Evolutionary conservation across 2,888 invertebrate genomes (phyloP).

Genomic region (Linnaemya tessellans): DNA sequence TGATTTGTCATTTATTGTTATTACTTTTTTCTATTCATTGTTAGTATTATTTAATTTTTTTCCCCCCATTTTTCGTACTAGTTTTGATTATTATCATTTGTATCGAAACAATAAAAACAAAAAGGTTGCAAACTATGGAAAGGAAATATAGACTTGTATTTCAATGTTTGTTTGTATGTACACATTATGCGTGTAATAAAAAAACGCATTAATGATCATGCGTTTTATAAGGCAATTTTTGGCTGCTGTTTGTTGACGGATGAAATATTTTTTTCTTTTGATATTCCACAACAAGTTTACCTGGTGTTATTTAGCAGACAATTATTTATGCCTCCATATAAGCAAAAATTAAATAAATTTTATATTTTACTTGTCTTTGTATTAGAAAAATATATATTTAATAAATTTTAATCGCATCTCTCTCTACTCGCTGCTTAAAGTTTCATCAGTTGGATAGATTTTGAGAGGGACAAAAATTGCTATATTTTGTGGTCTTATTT

Average conservation of each 20-base stretch:
- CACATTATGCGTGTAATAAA: not conserved
- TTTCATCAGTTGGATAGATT: too few relatives aligned
- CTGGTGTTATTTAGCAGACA: not conserved
- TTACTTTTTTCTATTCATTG: not conserved
- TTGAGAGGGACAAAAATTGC: too few relatives aligned
- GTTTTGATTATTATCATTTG: not conserved
- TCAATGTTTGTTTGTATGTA: not conserved
- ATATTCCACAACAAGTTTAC: slow-evolving; percentile 9
- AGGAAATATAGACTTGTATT: slow-evolving; percentile 34
- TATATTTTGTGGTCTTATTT: too few relatives aligned
- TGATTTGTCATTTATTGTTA: slow-evolving; percentile 15
- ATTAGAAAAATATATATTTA: not conserved
- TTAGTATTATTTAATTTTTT: slow-evolving; percentile 14
- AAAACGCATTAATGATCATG: slow-evolving; percentile 35
- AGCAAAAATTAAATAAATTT: not conserved
- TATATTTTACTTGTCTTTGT: not conserved
- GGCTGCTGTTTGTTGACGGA: slow-evolving; percentile 20
- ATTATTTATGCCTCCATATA: not conserved
- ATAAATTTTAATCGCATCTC: too few relatives aligned
- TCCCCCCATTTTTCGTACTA: not conserved
- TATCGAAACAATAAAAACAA: not conserved
- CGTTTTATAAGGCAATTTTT: slow-evolving; percentile 23
- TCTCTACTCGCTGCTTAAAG: too few relatives aligned
- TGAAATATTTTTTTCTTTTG: slow-evolving; percentile 8
- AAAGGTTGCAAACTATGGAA: slow-evolving; percentile 1